Conservation (phyloP, 2,113 vertebrate species). For the Ictalurus punctatus region DNA sequence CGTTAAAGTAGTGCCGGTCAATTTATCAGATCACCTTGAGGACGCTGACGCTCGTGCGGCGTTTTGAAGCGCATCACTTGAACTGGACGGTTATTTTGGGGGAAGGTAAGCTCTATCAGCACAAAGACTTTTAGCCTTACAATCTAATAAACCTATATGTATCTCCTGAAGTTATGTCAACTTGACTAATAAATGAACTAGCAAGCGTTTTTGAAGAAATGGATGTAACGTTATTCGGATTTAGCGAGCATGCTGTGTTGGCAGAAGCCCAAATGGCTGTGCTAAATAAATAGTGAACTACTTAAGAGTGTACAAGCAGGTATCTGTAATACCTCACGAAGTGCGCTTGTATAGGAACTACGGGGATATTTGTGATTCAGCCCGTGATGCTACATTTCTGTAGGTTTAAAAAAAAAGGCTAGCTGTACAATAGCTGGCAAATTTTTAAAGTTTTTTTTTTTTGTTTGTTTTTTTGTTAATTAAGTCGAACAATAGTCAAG, state of each 20-base stretch:
- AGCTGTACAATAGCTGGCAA: background rate
- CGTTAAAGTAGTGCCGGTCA: conserved; percentile 67
- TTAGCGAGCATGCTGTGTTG: background rate
- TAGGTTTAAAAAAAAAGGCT: background rate
- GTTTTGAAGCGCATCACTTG: conserved; percentile 43
- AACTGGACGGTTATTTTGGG: background rate
- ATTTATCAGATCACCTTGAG: conserved; percentile 70
- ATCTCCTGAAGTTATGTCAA: background rate
- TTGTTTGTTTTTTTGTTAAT: background rate
- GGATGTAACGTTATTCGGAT: background rate
- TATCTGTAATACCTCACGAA: background rate
- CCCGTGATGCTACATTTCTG: background rate
- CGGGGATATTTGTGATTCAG: background rate
- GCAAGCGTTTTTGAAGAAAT: background rate
- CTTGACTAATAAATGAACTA: background rate
- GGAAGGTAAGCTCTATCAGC: conserved; percentile 56
- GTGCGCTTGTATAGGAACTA: background rate
- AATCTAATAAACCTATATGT: too few relatives aligned
- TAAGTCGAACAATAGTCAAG: background rate
- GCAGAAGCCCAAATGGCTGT: background rate
- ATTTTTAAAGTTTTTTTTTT: background rate
- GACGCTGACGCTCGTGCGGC: background rate
- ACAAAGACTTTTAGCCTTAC: background rate
- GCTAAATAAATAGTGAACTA: background rate
- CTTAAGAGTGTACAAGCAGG: background rate